Conservation (phyloP, 2,113 vertebrate genomes). For the Saguinus imperator region DNA sequence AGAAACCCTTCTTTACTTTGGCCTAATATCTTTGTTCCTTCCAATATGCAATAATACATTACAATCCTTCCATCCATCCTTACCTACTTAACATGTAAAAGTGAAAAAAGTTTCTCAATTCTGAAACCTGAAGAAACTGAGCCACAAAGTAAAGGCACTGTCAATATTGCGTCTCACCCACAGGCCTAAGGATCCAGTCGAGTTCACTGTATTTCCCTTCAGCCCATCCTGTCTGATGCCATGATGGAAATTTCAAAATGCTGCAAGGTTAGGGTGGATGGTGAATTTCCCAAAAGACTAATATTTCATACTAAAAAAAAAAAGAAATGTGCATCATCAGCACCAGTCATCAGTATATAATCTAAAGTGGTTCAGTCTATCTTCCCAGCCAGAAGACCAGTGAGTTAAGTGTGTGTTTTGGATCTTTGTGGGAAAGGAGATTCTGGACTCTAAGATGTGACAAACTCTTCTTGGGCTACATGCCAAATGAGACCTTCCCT, state of each 20-base stretch:
- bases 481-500: background rate
- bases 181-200: background rate
- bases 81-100: background rate
- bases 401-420: background rate
- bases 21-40: background rate
- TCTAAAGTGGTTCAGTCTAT: background rate
- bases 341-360: background rate
- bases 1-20: background rate
- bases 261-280: background rate
- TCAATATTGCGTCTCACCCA: background rate
- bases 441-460: background rate
- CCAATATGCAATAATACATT: background rate
- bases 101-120: background rate
- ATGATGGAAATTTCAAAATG: background rate
- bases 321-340: background rate
- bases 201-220: background rate
- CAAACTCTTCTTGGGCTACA: background rate
- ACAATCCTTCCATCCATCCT: background rate
- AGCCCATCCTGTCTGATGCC: background rate
- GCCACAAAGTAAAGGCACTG: background rate
- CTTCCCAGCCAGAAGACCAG: background rate
- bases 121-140: background rate
- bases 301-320: background rate
- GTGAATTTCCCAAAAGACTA: background rate
- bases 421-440: background rate